Evolutionary conservation across 2,888 invertebrate species (phyloP), one percentile per base, ranked within the genome.

Genomic region (Drosophila fungiperda): DNA sequence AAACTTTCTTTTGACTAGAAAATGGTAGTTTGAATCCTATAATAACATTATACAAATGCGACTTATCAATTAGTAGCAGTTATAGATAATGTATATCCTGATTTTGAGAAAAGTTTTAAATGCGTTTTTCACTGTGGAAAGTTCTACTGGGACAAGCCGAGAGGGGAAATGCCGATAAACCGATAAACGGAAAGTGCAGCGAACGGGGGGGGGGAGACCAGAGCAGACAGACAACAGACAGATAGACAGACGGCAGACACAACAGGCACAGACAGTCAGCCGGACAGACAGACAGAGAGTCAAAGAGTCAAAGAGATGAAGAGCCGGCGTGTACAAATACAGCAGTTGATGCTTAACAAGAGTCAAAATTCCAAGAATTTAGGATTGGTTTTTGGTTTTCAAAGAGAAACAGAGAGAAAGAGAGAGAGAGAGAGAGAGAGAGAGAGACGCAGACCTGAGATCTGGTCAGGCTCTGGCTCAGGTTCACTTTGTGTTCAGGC

Each of bases 351-450:
- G 84, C 81, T 86, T 84, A 86, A 85, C 81, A 79, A 85, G 84
- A 85, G 79, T 76, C 83, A 60, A 79, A 90, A 87, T 91, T 91
- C 91, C 86, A 73, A 87, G 91, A 91, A 91, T 90, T 87, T 88
- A 83, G 89, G 87, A 90, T 89, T 88, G 91, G 84, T 87, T 85
- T 80, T 67, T 45, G 60, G 63, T 55, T 68, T 36, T 49, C 12
- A 38, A 45, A 72, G 48, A 17, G 36, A 26, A 23, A 49, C 48
- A 49, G 8, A 15, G 29, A 4, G n/a, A 49, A 17, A 40, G 55
- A 36, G 9, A 59, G 35, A 52, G 58, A 54, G 12, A n/a, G 33
- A 33, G 40, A 5, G 23, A 12, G 36, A 12, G 40, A 5, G 23
- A 12, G 36, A 12, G 48, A 23, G 54, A 45, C 36, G 38, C 62